Base-by-base conservation (phyloP, 2,888 invertebrate species). In the Chelonus formosanus region DNA sequence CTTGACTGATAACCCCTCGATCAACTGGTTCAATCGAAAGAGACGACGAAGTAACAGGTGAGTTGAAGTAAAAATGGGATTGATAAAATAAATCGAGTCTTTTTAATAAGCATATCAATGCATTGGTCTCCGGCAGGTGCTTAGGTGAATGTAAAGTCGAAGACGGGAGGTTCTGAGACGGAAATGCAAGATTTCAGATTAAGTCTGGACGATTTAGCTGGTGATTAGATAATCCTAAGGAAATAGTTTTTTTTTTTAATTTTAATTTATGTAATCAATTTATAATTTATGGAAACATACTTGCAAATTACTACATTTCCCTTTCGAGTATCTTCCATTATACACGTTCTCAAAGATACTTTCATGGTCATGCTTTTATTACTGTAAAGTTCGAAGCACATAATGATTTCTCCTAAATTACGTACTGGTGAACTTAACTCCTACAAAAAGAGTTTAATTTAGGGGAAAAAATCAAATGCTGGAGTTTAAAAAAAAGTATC, bases 301-400 rank as follows among this genome's bases (percentile, higher is more conserved):
- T 88, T 88, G 81, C 87, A 89, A 63, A 87, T 85, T 58, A 87
- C 83, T 53, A 85, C 85, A 4, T 89, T 89, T 71, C 91, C 90
- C 0, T 91, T 90, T 55, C 93, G 86, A 32, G 92, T 90, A 76
- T 94, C 94, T 75, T 91, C 90, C 3, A 94, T 84, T 2, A 88
- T 84, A 56, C 92, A 85, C 34, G 89, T 89, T 81, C 92, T 90
- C 58, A 94, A 84, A 34, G 91, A 90, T 56, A 91, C 85, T 75
- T 90, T 90, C 61, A 92, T 85, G 78, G 92, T 91, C 65, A 90
- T 78, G 75, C 91, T 91, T 53, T 87, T 86, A 76, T 93, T 93
- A 3, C 89, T 90, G 74, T 88, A 90, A 67, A 89, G 86, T 57
- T 91, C 89, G 65, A 90, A 84, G 4, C 88, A 88, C 0, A 90